Base-by-base conservation (phyloP, 2,888 invertebrate genomes). In the Lacanobia oleracea region DNA sequence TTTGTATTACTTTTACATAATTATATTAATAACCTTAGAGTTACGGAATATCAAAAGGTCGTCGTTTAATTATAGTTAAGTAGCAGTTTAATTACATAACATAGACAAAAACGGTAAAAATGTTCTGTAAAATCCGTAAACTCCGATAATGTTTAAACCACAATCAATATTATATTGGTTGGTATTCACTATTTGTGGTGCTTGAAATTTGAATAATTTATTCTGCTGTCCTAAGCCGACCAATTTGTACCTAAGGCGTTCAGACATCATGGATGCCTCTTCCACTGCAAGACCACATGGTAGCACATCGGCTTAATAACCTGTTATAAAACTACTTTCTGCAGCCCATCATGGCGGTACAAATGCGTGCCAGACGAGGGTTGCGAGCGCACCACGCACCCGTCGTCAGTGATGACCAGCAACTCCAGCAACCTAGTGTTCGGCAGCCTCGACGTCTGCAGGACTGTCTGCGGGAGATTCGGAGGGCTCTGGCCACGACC, bases 401-500 rank as follows among this genome's bases (percentile, higher is more conserved):
- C 90, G 21, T 90, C 79, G 51, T 92, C 77, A 72, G 91, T 40
- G 79, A 89, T 81, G 84, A 83, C 70, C 86, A 95, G 23, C 14
- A 79, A 90, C 86, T 87, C 51, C 83, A 87, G 89, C 14, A 79
- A 75, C 21, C 67, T 83, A 21, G 63, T 90, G 18, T 96, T 93
- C 86, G 86, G 90, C 51, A 97, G 97, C 67, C 90, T 97, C 79
- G 96, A 97, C 74, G 94, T 97, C 54, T 98, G 98, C 85, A 96
- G 97, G 27, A 94, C 98, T 9, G 97, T 97, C 0, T 98, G 98
- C 83, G 97, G 97, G 0, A 92, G 96, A 50, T 97, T 96, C 84
- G 97, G 98, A 0, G 96, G 97, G 0, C 94, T 98, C 21, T 98
- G 98, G 98, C 98, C 98, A 0, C 92, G 94, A 86, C 98, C 98